phyloP scores from a whole-genome alignment of 2,888 invertebrate species.

The Caenorhabditis japonica region DNA sequence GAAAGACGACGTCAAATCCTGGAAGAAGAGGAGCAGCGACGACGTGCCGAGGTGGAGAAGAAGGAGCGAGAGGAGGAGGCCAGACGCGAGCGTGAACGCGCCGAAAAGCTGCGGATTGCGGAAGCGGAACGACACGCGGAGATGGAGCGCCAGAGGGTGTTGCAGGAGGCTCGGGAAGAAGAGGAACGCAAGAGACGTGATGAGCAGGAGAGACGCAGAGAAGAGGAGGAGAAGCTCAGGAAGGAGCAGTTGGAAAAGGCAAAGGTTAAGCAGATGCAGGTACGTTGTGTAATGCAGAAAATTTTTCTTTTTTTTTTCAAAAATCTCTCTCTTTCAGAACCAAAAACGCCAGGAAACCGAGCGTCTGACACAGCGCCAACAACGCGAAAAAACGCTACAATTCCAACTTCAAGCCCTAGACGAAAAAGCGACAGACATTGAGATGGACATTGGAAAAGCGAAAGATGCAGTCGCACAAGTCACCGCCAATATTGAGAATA shows the following conservation, averaged over 20 bases:
- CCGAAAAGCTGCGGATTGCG: conserved; percentile 73
- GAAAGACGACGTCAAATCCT: conserved; percentile 90
- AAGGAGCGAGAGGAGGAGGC: conserved; percentile 88
- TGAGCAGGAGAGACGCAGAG: conserved; percentile 82
- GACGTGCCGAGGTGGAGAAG: conserved; percentile 80
- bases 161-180: conserved; percentile 81
- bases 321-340: conserved; percentile 82
- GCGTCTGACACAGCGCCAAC: conserved; percentile 89
- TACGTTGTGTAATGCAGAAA: conserved; percentile 80
- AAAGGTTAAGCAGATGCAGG: conserved; percentile 87
- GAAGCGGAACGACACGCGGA: conserved; percentile 69
- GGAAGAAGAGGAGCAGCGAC: conserved; percentile 83
- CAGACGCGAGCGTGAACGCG: conserved; percentile 86
- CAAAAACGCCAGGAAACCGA: conserved; percentile 72
- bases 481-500: conserved; percentile 88
- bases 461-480: conserved; percentile 54
- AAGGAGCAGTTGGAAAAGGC: conserved; percentile 98
- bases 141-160: conserved; percentile 35
- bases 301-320: conserved; percentile 77
- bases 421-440: conserved; percentile 85
- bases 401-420: conserved; percentile 85
- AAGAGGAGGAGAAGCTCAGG: conserved; percentile 91
- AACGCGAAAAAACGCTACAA: conserved; percentile 87
- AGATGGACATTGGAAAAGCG: conserved; percentile 81
- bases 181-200: conserved; percentile 84